Percentiles rank a stretch among this genome's conserved stretches.
phyloP scores from a whole-genome alignment of 2,113 vertebrate genomes.

The Axis porcinus region DNA sequence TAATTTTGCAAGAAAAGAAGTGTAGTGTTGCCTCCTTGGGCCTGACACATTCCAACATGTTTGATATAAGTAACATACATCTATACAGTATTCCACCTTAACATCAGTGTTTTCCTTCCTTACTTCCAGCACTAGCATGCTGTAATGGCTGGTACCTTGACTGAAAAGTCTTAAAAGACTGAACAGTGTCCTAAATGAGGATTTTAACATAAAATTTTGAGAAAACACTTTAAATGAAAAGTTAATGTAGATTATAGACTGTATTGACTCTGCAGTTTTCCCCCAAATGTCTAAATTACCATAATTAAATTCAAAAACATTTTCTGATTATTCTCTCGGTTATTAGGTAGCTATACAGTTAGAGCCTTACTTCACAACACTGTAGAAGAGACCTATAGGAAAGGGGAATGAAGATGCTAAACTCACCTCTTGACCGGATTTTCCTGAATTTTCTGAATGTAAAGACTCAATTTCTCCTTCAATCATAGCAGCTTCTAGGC shows the following conservation, averaged over 20 bases:
- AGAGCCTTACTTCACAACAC: not conserved
- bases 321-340: not conserved
- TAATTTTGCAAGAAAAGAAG: not conserved
- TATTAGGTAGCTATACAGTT: not conserved
- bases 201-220: not conserved
- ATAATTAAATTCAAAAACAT: slow-evolving; percentile 10
- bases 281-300: not conserved
- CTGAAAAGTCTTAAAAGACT: not conserved
- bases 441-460: slow-evolving; percentile 95
- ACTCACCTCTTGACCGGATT: slow-evolving; percentile 91
- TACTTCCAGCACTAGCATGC: not conserved
- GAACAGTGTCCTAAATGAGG: not conserved
- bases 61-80: not conserved
- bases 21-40: not conserved
- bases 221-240: not conserved
- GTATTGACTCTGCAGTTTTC: not conserved
- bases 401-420: not conserved
- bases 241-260: not conserved
- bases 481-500: slow-evolving; percentile 98
- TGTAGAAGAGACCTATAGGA: not conserved
- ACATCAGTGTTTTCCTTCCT: not conserved
- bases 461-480: slow-evolving; percentile 99
- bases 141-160: not conserved
- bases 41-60: not conserved
- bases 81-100: not conserved